These are phyloP conservation scores for Adineta ricciae DNA, from an alignment of 2,888 invertebrate genomes.

Conservation along the genomic window DNA sequence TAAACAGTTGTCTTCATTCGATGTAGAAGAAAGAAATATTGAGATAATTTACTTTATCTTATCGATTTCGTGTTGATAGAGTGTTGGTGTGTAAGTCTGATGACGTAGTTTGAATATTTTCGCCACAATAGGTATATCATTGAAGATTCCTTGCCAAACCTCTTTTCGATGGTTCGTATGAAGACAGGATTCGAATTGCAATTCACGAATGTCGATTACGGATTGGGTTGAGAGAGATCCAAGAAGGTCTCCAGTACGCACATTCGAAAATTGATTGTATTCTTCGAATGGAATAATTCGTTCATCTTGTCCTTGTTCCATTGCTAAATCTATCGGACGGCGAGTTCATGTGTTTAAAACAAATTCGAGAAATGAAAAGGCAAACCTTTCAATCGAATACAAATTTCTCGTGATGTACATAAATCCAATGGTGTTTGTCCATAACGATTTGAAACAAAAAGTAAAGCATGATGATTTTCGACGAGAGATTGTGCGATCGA, in stretches of 20 bases:
- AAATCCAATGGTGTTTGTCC: conserved; percentile 90
- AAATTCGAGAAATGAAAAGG: neutral
- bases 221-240: neutral
- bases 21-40: too few species aligned
- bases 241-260: neutral
- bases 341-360: neutral
- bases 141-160: neutral
- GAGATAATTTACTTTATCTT: neutral
- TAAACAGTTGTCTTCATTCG: neutral
- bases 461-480: conserved; percentile 73
- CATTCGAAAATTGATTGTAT: neutral
- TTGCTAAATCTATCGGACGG: neutral
- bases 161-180: neutral
- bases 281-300: neutral
- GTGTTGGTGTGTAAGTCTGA: neutral
- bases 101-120: neutral
- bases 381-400: neutral
- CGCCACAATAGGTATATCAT: neutral
- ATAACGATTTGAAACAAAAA: conserved; percentile 85
- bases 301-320: neutral
- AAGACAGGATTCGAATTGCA: neutral
- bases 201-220: conserved; percentile 7
- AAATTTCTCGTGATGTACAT: conserved; percentile 55
- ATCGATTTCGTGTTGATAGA: neutral
- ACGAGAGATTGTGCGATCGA: conserved; percentile 60